Conservation (phyloP, 1,140 invertebrate species). For the Microplitis mediator region DNA sequence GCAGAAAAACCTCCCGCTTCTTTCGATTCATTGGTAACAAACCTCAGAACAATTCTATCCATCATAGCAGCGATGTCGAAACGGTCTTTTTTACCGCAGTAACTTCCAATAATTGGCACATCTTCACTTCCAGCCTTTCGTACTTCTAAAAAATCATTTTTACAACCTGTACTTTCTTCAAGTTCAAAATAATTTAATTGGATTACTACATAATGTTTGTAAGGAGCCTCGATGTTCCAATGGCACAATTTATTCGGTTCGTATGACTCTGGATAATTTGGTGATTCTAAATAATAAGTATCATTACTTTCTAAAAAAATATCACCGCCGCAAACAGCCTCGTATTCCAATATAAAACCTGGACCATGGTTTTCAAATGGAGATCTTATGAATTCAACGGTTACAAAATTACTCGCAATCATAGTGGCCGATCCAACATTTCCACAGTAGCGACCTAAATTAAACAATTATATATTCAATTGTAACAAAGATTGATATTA, state of each 20-base stretch:
- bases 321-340: no score
- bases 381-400: no score
- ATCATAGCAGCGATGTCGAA: constrained; percentile 84
- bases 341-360: no score
- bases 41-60: constrained; percentile 92
- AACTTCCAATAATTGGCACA: constrained; percentile 86
- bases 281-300: no score
- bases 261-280: no score
- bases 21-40: constrained; percentile 94
- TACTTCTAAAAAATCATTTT: constrained; percentile 95
- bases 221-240: constrained; percentile 33
- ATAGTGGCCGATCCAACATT: no score
- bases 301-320: no score
- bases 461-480: no score
- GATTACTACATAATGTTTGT: constrained; percentile 81
- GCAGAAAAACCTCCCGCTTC: constrained; percentile 96
- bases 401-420: no score
- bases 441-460: no score
- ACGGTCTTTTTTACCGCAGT: constrained; percentile 94
- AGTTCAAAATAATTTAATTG: constrained; percentile 87
- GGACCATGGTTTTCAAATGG: constrained; percentile 38
- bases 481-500: no score
- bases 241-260: no score
- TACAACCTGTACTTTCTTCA: constrained; percentile 97
- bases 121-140: constrained; percentile 79